Conservation (phyloP, 2,113 vertebrate genomes). For the Pionites leucogaster region DNA sequence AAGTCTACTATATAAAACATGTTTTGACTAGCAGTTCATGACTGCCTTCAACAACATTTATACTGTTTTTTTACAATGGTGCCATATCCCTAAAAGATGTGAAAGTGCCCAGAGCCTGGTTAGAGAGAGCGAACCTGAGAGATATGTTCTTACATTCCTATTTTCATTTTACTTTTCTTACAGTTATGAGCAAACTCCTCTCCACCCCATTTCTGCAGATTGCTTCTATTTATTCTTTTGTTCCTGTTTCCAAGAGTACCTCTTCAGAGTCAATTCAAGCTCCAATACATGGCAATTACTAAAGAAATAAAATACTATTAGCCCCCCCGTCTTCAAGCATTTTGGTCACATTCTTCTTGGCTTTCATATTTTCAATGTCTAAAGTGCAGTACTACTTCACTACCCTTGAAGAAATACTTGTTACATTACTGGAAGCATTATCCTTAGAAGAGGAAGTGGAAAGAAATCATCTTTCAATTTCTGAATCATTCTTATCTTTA, state of each 20-base stretch:
- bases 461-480: conserved; percentile 70
- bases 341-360: conserved; percentile 54
- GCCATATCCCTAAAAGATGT: neutral
- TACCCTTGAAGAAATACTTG: conserved; percentile 70
- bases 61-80: neutral
- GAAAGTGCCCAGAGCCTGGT: neutral
- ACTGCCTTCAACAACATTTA: neutral
- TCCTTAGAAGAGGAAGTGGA: conserved; percentile 30
- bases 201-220: conserved; percentile 40
- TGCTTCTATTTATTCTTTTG: conserved; percentile 61
- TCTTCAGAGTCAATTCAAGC: conserved; percentile 61
- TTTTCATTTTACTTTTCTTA: conserved; percentile 10
- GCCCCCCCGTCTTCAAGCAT: conserved; percentile 34
- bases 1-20: neutral
- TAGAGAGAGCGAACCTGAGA: neutral
- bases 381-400: neutral
- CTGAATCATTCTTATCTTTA: conserved; percentile 74
- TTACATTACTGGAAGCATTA: conserved; percentile 61
- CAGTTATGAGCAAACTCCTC: conserved; percentile 9
- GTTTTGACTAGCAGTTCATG: neutral
- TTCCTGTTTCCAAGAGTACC: conserved; percentile 62
- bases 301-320: conserved; percentile 67
- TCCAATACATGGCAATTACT: conserved; percentile 56
- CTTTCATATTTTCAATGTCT: conserved; percentile 60
- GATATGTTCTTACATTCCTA: neutral